Evolutionary conservation across 2,113 vertebrate genomes (phyloP), one percentile per base, ranked within the genome.

Genomic region (Festucalex cinctus): DNA sequence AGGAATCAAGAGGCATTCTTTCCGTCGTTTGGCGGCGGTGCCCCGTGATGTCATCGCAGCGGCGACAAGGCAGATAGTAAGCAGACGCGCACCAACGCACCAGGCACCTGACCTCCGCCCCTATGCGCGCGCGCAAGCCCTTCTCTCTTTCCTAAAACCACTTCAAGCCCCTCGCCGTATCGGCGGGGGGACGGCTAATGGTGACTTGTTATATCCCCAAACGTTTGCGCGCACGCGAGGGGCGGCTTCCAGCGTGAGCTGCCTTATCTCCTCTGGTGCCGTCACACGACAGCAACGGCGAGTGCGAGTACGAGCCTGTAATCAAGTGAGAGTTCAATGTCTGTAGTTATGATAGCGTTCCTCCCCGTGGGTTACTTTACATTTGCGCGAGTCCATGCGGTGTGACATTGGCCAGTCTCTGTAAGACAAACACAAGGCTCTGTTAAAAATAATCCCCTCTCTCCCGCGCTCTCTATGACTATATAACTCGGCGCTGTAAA

Each of bases 401-500:
- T 16, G 73, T 86, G 83, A 89, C 78, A 79, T 9, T 84, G 75
- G 56, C 84, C 85, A 86, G 88, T 71, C 71, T 71, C 80, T 62
- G 73, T 79, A 83, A 88, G 70, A 86, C 83, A 86, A 88, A 89
- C 82, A 87, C 76, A 49, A 73, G 70, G 71, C 78, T 88, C 86
- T 88, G 86, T 85, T 73, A 59, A 75, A 80, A 79, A 74, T 79
- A 82, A 82, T 85, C 81, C 79, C 66, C 35, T 71, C 37, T 71
- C n/a, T n/a, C n/a, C n/a, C n/a, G n/a, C 79, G 71, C 60, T 81
- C 71, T 79, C 69, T 58, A 66, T 78, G 75, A 22, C 58, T 13
- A 14, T 56, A 56, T 56, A 32, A 17, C 26, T 6, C 22, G 9
- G 8, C 2, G 70, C 14, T 36, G 56, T 70, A 74, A 76, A 84